Evolutionary conservation across 1,140 invertebrate species (phyloP).

Genomic region (Temnothorax curvispinosus): DNA sequence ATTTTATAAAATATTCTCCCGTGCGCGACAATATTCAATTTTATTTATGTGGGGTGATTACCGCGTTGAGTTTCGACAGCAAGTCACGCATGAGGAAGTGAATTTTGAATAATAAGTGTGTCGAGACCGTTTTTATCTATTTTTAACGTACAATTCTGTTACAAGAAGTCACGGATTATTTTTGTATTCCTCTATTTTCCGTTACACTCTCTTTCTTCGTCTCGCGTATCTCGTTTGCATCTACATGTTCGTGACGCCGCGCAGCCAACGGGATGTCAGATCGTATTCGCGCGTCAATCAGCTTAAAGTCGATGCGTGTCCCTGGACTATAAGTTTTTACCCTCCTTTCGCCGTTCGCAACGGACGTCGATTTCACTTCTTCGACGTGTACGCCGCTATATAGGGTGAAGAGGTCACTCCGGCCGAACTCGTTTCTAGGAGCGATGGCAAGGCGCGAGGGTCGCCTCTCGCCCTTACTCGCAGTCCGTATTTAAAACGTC

Average conservation of each 20-base stretch:
- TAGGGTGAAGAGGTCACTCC: slow-evolving; percentile 25
- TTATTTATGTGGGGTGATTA: too few species aligned
- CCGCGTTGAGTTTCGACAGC: too few species aligned
- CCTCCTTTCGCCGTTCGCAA: neutral
- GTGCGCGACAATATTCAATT: neutral
- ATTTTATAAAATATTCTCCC: neutral
- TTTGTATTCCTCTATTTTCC: neutral
- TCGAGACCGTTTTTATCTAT: neutral
- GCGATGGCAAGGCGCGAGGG: neutral
- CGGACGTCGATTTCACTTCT: slow-evolving; percentile 17
- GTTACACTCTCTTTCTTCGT: neutral
- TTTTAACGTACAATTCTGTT: neutral
- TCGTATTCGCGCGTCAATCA: slow-evolving; percentile 39
- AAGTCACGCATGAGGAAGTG: too few species aligned
- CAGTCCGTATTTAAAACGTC: slow-evolving; percentile 38
- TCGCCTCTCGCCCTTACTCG: slow-evolving; percentile 19
- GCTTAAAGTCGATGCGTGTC: slow-evolving; percentile 33
- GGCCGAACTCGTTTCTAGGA: slow-evolving; percentile 34
- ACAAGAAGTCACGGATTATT: neutral
- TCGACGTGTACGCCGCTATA: neutral
- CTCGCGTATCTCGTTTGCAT: neutral
- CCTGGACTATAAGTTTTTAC: neutral
- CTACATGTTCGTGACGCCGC: neutral
- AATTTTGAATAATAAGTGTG: too few species aligned
- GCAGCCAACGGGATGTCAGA: neutral